A percentile compares a stretch with the other conserved stretches of the same genome.
These are phyloP conservation scores for Steinernema hermaphroditum DNA, from an alignment of 2,888 invertebrate genomes.

Conservation along the genomic window DNA sequence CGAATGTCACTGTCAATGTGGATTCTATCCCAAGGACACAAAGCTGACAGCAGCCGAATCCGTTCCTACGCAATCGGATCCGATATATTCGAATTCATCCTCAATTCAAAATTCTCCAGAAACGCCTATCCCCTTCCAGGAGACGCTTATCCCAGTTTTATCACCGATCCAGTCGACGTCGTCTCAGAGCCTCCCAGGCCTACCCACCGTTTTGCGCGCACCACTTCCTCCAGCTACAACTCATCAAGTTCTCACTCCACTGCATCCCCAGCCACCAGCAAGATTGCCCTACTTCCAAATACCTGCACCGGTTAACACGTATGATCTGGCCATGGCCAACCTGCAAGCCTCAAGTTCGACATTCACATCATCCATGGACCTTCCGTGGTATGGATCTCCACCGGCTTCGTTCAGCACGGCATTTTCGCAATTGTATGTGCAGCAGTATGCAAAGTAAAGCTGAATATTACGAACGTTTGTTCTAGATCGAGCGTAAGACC, in stretches of 20 bases:
- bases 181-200: too few species aligned
- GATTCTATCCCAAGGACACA: conserved; percentile 50
- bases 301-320: background rate
- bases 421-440: background rate
- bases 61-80: background rate
- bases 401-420: background rate
- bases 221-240: too few species aligned
- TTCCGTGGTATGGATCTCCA: background rate
- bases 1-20: conserved; percentile 54
- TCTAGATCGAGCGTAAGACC: background rate
- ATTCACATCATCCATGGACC: background rate
- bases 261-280: too few species aligned
- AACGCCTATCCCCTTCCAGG: background rate
- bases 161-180: too few species aligned
- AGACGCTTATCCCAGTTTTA: too few species aligned
- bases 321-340: background rate
- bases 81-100: too few species aligned
- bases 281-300: background rate
- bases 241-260: too few species aligned
- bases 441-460: too few species aligned
- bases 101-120: background rate
- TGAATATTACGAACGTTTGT: too few species aligned
- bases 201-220: too few species aligned
- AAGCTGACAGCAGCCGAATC: conserved; percentile 32
- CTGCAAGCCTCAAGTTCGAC: background rate